Percentiles rank a stretch among this genome's conserved stretches.
phyloP scores from a whole-genome alignment of 37 sponge, comb jelly and placozoan species.

The Geodia barretti region DNA sequence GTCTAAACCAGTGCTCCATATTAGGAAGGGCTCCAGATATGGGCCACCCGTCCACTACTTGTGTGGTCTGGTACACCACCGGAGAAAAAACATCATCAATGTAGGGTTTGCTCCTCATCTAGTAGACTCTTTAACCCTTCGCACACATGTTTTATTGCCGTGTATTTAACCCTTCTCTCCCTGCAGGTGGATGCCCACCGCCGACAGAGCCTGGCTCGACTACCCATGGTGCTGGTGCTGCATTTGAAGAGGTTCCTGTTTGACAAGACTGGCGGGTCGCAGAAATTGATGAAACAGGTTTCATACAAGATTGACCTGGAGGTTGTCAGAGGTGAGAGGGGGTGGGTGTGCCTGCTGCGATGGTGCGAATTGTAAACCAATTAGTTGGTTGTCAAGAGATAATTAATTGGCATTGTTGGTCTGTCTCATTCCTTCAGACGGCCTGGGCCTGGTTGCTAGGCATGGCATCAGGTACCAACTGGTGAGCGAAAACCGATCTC shows the following conservation, averaged over 20 bases:
- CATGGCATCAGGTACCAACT: too few species aligned
- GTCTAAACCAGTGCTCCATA: too few species aligned
- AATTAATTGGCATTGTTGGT: neutral
- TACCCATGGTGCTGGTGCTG: conserved; percentile 88
- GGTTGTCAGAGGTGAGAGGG: conserved; percentile 61
- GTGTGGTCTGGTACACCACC: too few species aligned
- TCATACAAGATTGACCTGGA: conserved; percentile 65
- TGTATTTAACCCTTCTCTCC: too few species aligned
- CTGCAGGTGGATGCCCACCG: conserved; percentile 78
- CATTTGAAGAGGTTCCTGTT: conserved; percentile 95
- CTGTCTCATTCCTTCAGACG: conserved; percentile 49
- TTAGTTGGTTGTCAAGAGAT: conserved; percentile 2
- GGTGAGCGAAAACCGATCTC: too few species aligned
- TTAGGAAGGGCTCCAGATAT: too few species aligned
- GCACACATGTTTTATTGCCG: too few species aligned
- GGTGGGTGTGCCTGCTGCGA: conserved; percentile 7
- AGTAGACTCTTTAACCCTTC: too few species aligned
- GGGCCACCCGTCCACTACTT: too few species aligned
- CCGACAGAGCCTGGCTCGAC: conserved; percentile 65
- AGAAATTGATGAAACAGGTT: conserved; percentile 82
- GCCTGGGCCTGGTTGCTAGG: too few species aligned
- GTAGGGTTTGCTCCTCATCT: neutral
- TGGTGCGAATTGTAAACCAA: neutral
- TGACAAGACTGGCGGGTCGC: conserved; percentile 62
- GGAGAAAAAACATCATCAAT: neutral